Conservation (phyloP, 2,113 vertebrate species). For the Opisthocomus hoazin region DNA sequence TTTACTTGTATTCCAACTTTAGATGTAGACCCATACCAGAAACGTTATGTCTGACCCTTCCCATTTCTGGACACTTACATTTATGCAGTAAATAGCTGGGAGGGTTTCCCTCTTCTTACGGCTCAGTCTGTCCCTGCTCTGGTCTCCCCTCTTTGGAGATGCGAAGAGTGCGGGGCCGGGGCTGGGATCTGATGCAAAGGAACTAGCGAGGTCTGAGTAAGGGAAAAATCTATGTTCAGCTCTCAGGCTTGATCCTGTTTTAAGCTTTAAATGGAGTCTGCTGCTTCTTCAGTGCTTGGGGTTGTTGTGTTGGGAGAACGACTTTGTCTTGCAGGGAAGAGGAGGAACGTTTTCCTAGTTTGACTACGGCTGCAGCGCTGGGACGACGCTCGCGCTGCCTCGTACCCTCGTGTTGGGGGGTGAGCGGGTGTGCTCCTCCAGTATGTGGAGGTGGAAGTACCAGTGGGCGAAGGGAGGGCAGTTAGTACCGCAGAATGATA, state of each 20-base stretch:
- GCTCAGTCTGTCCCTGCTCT: neutral
- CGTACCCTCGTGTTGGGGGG: neutral
- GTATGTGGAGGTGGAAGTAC: neutral
- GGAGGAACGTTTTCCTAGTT: neutral
- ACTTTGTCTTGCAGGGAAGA: neutral
- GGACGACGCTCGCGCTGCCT: neutral
- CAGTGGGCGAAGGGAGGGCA: neutral
- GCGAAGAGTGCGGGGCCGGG: neutral
- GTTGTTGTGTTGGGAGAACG: neutral
- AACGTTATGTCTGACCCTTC: neutral
- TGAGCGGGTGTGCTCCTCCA: neutral
- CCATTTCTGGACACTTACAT: neutral
- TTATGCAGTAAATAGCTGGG: neutral
- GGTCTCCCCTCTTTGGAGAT: neutral
- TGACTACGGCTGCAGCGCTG: neutral
- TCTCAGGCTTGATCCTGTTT: neutral
- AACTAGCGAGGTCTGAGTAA: neutral
- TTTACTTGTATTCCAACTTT: neutral
- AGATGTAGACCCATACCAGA: neutral
- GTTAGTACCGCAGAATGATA: neutral
- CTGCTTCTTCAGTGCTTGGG: neutral
- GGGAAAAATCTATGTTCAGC: neutral
- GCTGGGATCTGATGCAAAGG: neutral
- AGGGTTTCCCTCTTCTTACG: neutral
- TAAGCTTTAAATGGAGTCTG: conserved; percentile 17